A percentile compares a stretch with the other conserved stretches of the same genome.
These are phyloP conservation scores for Spilogale gracilis DNA, from an alignment of 2,113 vertebrate species.

Conservation along the genomic window DNA sequence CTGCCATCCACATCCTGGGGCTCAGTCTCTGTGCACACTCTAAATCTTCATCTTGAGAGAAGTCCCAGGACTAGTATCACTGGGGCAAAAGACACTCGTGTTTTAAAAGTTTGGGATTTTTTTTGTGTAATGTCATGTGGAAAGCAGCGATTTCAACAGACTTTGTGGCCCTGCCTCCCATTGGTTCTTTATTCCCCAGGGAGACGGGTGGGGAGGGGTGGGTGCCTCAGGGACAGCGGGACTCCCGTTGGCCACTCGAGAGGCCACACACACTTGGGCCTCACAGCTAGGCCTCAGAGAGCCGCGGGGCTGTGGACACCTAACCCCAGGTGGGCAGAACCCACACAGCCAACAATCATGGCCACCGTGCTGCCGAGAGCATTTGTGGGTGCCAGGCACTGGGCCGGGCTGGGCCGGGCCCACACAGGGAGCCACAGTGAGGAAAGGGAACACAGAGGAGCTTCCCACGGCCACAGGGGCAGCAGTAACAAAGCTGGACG, in stretches of 20 bases:
- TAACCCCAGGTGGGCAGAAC: fast-evolving
- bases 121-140: not conserved
- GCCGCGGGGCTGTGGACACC: fast-evolving
- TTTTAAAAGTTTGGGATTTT: not conserved
- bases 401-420: not conserved
- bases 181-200: not conserved
- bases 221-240: not conserved
- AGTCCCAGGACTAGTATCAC: not conserved
- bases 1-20: fast-evolving
- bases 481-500: no score
- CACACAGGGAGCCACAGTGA: fast-evolving
- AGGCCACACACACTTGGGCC: fast-evolving
- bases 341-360: fast-evolving
- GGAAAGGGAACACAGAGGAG: not conserved
- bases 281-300: fast-evolving
- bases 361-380: fast-evolving
- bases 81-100: not conserved
- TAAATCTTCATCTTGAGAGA: fast-evolving
- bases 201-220: not conserved
- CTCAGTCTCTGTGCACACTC: not conserved
- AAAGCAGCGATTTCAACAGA: not conserved
- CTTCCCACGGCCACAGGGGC: not conserved
- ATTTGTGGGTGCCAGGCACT: fast-evolving
- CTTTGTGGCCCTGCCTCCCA: not conserved
- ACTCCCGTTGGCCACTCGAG: fast-evolving